phyloP scores from a whole-genome alignment of 2,113 vertebrate genomes.

The Atherinomorus stipes region DNA sequence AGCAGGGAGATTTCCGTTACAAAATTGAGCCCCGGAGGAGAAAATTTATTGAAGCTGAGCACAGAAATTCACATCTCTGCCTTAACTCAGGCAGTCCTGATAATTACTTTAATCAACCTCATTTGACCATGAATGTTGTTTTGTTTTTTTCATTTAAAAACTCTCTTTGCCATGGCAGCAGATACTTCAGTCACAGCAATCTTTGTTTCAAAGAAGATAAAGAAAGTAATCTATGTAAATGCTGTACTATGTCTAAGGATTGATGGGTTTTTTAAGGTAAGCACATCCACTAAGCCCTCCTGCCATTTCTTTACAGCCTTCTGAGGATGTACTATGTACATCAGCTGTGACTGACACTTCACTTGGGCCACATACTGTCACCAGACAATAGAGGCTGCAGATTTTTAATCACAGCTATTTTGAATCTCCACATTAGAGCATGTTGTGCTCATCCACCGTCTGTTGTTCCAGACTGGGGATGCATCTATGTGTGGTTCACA shows the following conservation, averaged over 20 bases:
- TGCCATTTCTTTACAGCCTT: not conserved
- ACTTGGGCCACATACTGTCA: not conserved
- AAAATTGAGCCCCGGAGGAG: conserved; percentile 12
- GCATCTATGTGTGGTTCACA: conserved; percentile 9
- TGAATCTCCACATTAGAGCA: conserved; percentile 15
- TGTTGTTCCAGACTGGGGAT: conserved; percentile 34
- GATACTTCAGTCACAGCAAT: conserved; percentile 10
- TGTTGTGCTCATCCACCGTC: conserved; percentile 27
- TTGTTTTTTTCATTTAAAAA: conserved; percentile 24
- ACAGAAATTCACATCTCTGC: conserved; percentile 3
- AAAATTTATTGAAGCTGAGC: conserved; percentile 13
- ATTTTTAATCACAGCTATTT: conserved; percentile 25
- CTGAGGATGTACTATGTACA: not conserved
- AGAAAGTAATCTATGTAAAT: not conserved
- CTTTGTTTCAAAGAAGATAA: not conserved
- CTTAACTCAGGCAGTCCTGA: conserved; percentile 14
- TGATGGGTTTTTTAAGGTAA: not conserved
- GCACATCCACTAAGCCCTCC: not conserved
- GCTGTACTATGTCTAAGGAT: not conserved
- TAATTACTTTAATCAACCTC: conserved; percentile 28
- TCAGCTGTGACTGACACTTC: not conserved
- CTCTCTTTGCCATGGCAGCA: conserved; percentile 39
- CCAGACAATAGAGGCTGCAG: conserved; percentile 22
- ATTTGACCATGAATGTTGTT: conserved; percentile 27
- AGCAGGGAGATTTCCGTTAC: conserved; percentile 14